A percentile compares a stretch with the other conserved stretches of the same genome.
These are phyloP conservation scores for Zhuqinia jingwanae DNA, from an alignment of 2,888 invertebrate genomes.

Conservation along the genomic window DNA sequence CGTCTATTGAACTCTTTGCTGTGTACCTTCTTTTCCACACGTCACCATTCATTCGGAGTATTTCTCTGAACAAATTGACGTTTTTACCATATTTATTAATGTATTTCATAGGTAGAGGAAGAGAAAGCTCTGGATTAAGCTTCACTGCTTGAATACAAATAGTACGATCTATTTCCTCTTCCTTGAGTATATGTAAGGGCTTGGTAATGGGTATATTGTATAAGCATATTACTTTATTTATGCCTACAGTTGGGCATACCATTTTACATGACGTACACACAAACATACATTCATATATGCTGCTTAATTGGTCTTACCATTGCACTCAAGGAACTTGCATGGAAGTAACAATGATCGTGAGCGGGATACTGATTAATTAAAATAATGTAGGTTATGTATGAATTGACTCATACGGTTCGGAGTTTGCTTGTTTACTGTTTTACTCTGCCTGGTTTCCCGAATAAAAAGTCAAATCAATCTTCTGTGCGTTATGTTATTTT, in stretches of 20 bases:
- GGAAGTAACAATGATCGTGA: background rate
- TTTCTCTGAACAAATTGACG: conserved; percentile 4
- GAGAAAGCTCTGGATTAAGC: background rate
- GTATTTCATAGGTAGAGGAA: background rate
- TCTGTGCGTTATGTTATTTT: background rate
- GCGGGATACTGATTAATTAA: conserved; percentile 45
- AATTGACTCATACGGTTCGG: no score
- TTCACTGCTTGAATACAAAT: background rate
- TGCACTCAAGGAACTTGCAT: background rate
- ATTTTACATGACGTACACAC: no score
- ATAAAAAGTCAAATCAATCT: no score
- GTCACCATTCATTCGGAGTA: background rate
- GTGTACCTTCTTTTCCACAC: background rate
- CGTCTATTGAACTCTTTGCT: background rate
- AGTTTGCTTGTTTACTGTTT: background rate
- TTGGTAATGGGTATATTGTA: no score
- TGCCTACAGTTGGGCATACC: no score
- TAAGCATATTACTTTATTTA: no score
- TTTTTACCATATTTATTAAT: background rate
- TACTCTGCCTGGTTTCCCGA: background rate
- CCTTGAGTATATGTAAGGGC: no score
- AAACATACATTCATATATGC: background rate
- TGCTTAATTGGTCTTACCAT: background rate
- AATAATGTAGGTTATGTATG: background rate
- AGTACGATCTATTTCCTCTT: background rate